Base-by-base conservation (phyloP, 2,888 invertebrate genomes). In the Scaeva pyrastri region DNA sequence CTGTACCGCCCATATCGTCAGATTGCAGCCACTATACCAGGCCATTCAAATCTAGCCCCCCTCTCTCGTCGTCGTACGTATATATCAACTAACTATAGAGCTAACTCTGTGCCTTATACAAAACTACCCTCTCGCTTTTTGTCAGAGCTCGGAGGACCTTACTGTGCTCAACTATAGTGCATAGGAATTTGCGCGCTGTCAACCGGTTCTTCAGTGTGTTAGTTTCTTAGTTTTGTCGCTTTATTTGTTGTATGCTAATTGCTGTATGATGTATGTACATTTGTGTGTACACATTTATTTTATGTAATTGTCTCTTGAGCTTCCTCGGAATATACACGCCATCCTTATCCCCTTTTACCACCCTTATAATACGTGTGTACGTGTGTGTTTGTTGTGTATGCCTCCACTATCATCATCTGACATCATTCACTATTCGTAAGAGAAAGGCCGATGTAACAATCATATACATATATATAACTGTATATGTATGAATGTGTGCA, bases 221-320 rank as follows among this genome's bases (percentile, higher is more conserved):
- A 70, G 85, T 86, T 81, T 81, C 81, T 86, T 81, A 78, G 86
- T 86, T 82, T 71, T 82, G 82, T 82, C 66, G 82, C 77, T 74
- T 74, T 82, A 71, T 82, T 82, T 78, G 86, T 78, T 82, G 74
- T 82, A 86, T 86, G 86, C 86, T 86, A 86, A 86, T 86, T 86
- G 86, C 86, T 86, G 75, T 86, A 78, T 86, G 86, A 85, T 85
- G 81, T 85, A 85, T 85, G 81, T 85, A 85, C 85, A 81, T 81
- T 81, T 86, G 82, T 74, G 71, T 82, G 86, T 86, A 74, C 73
- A 74, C 78, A 82, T 86, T 82, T 86, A 82, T 78, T 78, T 86
- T 86, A 71, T 82, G 77, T 86, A 86, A 74, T 86, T 86, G 86
- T 86, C 82, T 82, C 86, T 82, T 86, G 82, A 86, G 82, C 45